Evolutionary conservation across 2,113 vertebrate species (phyloP).

Genomic region (Anolis carolinensis): DNA sequence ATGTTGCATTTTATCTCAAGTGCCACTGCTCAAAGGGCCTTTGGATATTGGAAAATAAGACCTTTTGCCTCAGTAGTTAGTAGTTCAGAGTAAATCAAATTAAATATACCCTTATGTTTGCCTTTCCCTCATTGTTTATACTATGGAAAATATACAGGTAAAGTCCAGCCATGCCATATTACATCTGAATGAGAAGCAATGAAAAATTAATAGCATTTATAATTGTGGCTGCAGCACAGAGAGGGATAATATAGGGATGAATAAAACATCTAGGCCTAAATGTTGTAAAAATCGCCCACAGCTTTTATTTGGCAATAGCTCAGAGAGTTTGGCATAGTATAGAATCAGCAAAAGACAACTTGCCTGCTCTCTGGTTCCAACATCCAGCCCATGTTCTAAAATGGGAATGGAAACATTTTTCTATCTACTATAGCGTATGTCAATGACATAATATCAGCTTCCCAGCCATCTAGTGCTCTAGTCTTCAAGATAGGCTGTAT

Average conservation of each 20-base stretch:
- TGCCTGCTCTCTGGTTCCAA: not conserved
- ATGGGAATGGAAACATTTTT: not conserved
- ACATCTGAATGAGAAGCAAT: slow-evolving; percentile 6
- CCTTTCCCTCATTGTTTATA: slow-evolving; percentile 25
- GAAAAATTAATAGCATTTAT: slow-evolving; percentile 13
- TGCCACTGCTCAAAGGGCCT: slow-evolving; percentile 28
- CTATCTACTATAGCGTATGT: no score
- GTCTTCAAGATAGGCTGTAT: not conserved
- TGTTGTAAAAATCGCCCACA: not conserved
- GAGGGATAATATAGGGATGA: not conserved
- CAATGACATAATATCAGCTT: no score
- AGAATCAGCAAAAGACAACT: not conserved
- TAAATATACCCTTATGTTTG: slow-evolving; percentile 21
- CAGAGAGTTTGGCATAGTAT: not conserved
- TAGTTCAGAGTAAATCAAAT: slow-evolving; percentile 47
- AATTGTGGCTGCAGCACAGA: not conserved
- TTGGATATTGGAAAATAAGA: slow-evolving; percentile 43
- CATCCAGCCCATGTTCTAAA: not conserved
- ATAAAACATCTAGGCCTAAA: not conserved
- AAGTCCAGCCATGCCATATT: not conserved
- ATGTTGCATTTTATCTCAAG: slow-evolving; percentile 45
- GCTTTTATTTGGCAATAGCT: not conserved
- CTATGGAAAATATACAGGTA: not conserved
- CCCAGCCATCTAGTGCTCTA: no score
- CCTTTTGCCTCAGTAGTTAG: slow-evolving; percentile 35